These are phyloP conservation scores for Eupsittula cactorum DNA, from an alignment of 2,113 vertebrate species.

Conservation along the genomic window DNA sequence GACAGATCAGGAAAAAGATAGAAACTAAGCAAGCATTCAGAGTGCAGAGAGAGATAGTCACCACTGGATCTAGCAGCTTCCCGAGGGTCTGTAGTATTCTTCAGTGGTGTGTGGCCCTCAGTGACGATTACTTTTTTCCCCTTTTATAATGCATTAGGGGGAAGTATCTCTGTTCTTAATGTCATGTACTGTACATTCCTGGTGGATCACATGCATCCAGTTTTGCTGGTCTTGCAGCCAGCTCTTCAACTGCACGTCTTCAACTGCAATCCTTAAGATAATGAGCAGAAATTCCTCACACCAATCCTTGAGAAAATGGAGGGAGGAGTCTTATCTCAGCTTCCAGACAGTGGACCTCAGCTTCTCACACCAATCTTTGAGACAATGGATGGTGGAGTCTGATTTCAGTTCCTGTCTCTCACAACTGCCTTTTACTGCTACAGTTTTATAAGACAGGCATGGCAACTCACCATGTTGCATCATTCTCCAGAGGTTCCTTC, in stretches of 20 bases:
- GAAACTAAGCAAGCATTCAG: not conserved
- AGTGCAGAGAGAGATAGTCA: not conserved
- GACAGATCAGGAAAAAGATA: not conserved
- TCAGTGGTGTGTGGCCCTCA: not conserved
- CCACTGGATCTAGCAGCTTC: not conserved
- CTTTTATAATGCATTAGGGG: not conserved
- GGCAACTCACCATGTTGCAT: too few relatives aligned
- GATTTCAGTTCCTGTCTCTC: not conserved
- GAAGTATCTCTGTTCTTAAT: not conserved
- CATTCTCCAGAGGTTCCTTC: not conserved
- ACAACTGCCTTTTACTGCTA: not conserved
- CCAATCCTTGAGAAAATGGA: not conserved
- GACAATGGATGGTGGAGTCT: not conserved
- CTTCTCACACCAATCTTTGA: not conserved
- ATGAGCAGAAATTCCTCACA: not conserved
- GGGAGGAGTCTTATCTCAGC: not conserved
- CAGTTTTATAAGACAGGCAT: not conserved
- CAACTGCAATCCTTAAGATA: not conserved
- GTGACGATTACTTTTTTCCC: not conserved
- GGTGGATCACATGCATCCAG: not conserved
- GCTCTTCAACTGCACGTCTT: not conserved
- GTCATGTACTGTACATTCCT: not conserved
- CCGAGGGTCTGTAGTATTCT: not conserved
- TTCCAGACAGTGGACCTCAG: not conserved
- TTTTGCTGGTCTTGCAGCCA: not conserved